Evolutionary conservation across 2,888 invertebrate species (phyloP).

Genomic region (Catocala sponsa): DNA sequence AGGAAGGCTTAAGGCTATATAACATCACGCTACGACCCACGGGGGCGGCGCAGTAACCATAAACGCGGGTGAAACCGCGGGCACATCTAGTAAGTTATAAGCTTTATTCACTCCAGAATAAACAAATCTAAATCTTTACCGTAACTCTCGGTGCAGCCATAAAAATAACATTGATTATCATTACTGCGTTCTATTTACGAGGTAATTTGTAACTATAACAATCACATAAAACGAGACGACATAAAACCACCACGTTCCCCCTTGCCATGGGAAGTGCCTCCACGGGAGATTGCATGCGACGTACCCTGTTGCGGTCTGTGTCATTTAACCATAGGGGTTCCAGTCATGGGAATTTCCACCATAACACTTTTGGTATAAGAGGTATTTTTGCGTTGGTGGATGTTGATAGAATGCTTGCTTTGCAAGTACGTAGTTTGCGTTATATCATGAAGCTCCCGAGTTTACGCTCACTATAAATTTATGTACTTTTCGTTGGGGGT

Average conservation of each 20-base stretch:
- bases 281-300: slow-evolving; percentile 50
- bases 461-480: not conserved
- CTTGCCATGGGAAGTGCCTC: slow-evolving; percentile 40
- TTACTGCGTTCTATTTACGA: slow-evolving; percentile 29
- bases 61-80: too few species aligned
- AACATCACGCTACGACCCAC: too few species aligned
- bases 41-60: too few species aligned
- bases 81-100: too few species aligned
- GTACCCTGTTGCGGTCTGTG: slow-evolving; percentile 20
- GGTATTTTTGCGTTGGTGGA: slow-evolving; percentile 13
- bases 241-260: slow-evolving; percentile 28
- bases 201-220: slow-evolving; percentile 41
- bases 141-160: not conserved
- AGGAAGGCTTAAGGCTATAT: too few species aligned
- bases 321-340: slow-evolving; percentile 18
- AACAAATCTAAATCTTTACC: not conserved
- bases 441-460: slow-evolving; percentile 6
- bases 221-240: slow-evolving; percentile 31
- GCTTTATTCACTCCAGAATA: not conserved
- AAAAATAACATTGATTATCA: slow-evolving; percentile 6
- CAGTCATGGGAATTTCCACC: slow-evolving; percentile 4
- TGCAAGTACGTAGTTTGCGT: not conserved
- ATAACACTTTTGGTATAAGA: not conserved
- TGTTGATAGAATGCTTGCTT: slow-evolving; percentile 1
- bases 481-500: not conserved